phyloP scores from a whole-genome alignment of 1,140 invertebrate species.

The Asbolus verrucosus region DNA sequence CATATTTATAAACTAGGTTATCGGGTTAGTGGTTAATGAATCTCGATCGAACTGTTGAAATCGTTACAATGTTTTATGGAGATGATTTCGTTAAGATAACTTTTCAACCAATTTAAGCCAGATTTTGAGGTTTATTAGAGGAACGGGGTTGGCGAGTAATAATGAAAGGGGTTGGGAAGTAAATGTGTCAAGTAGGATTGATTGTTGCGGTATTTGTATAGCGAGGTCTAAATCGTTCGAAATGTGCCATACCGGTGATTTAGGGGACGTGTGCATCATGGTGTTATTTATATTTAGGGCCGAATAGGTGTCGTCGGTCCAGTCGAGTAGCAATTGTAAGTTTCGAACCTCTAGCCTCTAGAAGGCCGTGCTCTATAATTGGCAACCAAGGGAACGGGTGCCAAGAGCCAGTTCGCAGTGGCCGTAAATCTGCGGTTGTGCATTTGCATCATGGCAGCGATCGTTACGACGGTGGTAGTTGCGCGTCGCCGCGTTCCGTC shows the following conservation, averaged over 20 bases:
- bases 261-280: slow-evolving; percentile 38
- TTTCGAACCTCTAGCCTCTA: neutral
- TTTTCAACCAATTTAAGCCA: too few relatives aligned
- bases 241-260: slow-evolving; percentile 31
- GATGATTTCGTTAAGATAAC: too few relatives aligned
- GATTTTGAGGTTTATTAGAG: too few relatives aligned
- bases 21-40: too few relatives aligned
- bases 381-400: neutral
- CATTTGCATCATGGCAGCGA: slow-evolving; percentile 44
- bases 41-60: too few relatives aligned
- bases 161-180: neutral
- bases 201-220: slow-evolving; percentile 11
- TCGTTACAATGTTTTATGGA: too few relatives aligned
- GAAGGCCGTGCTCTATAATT: neutral
- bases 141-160: too few relatives aligned
- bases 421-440: slow-evolving; percentile 45
- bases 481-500: slow-evolving; percentile 45
- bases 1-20: too few relatives aligned
- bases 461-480: slow-evolving; percentile 44
- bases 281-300: slow-evolving; percentile 39
- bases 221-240: neutral
- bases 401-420: slow-evolving; percentile 6
- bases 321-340: slow-evolving; percentile 1
- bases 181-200: slow-evolving; percentile 15
- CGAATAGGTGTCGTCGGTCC: slow-evolving; percentile 13